These are phyloP conservation scores for Pseudomyrmex pallidus DNA, from an alignment of 1,140 invertebrate species.

Conservation along the genomic window DNA sequence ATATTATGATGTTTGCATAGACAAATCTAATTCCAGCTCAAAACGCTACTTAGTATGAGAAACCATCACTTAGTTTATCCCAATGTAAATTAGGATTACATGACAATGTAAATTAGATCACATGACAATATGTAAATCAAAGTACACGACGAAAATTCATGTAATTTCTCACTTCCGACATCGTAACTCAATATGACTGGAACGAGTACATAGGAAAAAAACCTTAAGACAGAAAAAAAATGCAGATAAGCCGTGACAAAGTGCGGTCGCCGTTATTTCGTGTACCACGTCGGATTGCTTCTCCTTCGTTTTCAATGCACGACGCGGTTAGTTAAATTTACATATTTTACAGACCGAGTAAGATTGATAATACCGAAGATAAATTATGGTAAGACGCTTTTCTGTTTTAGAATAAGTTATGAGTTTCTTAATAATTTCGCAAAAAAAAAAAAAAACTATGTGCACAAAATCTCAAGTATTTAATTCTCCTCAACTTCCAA, in stretches of 20 bases:
- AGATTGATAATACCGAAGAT: conserved; percentile 54
- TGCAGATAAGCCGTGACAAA: conserved; percentile 32
- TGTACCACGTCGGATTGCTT: conserved; percentile 18
- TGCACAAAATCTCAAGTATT: not conserved
- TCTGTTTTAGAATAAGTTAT: conserved; percentile 31
- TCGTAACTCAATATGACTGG: no score
- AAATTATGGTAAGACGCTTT: conserved; percentile 30
- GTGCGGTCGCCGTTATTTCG: conserved; percentile 37
- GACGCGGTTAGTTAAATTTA: conserved; percentile 46
- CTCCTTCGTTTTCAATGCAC: conserved; percentile 45
- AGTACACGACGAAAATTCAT: not conserved
- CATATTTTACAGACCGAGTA: conserved; percentile 24
- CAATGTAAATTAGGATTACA: no score
- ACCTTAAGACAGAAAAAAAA: not conserved
- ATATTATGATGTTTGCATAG: no score
- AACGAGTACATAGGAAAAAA: no score
- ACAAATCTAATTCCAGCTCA: no score
- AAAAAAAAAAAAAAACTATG: conserved; percentile 8
- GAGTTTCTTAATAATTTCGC: conserved; percentile 45
- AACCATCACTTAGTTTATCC: no score
- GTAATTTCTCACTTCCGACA: not conserved
- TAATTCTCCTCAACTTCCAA: conserved; percentile 26
- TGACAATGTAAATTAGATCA: no score
- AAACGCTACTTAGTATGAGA: no score
- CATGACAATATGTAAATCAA: no score